These are phyloP conservation scores for Melopsittacus undulatus DNA, from an alignment of 2,797 vertebrate species.

Conservation along the genomic window DNA sequence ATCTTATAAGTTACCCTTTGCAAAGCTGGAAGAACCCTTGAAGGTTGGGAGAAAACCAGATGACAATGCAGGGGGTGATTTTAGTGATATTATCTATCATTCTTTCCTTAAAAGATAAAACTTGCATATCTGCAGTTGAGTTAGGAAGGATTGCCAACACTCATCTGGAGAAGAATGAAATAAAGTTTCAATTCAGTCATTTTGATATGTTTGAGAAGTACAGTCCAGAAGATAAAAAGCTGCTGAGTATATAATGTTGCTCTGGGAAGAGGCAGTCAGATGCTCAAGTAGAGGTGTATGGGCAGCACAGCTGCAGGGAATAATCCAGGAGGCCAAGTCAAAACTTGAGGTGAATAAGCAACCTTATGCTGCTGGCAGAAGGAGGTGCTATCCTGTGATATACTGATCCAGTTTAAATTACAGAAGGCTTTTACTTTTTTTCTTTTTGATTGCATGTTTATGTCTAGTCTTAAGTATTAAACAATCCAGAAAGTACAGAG, in stretches of 20 bases:
- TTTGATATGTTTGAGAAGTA: background rate
- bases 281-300: background rate
- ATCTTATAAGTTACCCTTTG: background rate
- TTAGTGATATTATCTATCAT: background rate
- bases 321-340: background rate
- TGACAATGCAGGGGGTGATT: accelerated
- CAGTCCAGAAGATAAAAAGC: background rate
- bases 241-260: background rate
- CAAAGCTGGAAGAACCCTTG: background rate
- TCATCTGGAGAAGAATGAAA: background rate
- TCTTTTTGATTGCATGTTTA: background rate
- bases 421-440: background rate
- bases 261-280: background rate
- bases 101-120: background rate
- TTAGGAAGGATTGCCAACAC: background rate
- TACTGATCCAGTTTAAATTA: background rate
- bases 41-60: background rate
- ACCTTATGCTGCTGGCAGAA: background rate
- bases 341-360: background rate
- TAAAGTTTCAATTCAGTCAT: background rate
- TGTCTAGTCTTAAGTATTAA: background rate
- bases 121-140: accelerated
- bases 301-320: background rate
- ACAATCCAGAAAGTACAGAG: background rate
- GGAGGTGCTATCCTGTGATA: background rate